Conservation (phyloP, 2,113 vertebrate species). For the Chitala chitala region DNA sequence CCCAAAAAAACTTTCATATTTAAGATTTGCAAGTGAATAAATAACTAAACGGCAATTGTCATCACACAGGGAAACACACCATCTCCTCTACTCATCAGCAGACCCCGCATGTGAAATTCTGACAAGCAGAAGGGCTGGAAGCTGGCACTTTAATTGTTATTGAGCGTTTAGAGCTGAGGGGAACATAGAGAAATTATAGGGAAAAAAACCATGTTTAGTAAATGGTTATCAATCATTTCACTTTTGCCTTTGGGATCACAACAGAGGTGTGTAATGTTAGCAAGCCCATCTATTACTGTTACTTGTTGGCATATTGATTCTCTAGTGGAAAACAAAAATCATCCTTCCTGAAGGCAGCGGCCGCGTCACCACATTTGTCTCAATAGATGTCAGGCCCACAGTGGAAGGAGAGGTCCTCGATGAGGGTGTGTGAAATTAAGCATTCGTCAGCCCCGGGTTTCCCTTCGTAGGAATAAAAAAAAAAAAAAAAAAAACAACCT, state of each 20-base stretch:
- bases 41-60: no score
- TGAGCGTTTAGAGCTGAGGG: background rate
- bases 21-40: no score
- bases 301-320: slow-evolving; percentile 59
- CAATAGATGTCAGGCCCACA: slow-evolving; percentile 32
- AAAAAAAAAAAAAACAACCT: background rate
- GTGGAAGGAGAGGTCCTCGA: slow-evolving; percentile 13
- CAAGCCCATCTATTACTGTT: slow-evolving; percentile 56
- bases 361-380: slow-evolving; percentile 36
- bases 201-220: background rate
- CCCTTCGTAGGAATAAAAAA: background rate
- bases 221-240: slow-evolving; percentile 27
- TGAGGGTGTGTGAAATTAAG: slow-evolving; percentile 16
- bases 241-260: slow-evolving; percentile 31
- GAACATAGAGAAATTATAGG: no score
- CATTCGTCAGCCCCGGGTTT: no score
- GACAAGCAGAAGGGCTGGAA: background rate
- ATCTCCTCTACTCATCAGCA: no score
- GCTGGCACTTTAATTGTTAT: slow-evolving; percentile 14
- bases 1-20: no score
- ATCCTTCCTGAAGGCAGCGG: slow-evolving; percentile 32
- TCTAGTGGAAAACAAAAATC: slow-evolving; percentile 41
- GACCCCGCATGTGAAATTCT: background rate
- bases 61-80: no score
- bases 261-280: slow-evolving; percentile 34